phyloP scores from a whole-genome alignment of 2,888 invertebrate species.

The Drosophila birchii region DNA sequence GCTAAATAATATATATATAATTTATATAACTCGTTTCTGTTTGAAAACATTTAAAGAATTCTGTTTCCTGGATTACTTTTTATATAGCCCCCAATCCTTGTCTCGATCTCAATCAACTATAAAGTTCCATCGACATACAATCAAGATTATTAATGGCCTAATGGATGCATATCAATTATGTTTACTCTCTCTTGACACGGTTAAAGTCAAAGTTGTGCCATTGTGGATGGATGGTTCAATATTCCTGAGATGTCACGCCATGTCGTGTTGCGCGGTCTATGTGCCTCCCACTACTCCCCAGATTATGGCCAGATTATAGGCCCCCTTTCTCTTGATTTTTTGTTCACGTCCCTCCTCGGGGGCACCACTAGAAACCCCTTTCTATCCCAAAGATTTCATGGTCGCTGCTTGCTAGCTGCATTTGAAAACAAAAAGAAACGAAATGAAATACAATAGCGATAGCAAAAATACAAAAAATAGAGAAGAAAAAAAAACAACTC shows the following conservation, averaged over 20 bases:
- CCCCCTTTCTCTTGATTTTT: constrained; percentile 19
- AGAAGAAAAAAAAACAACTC: constrained; percentile 22
- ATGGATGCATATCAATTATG: constrained; percentile 48
- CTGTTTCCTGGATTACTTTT: background rate
- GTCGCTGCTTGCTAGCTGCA: constrained; percentile 69
- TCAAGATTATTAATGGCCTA: constrained; percentile 38
- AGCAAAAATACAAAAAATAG: constrained; percentile 3
- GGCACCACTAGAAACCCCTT: constrained; percentile 52
- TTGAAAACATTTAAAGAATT: background rate
- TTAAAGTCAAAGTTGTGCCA: constrained; percentile 30
- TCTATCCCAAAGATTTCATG: constrained; percentile 70
- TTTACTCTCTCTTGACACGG: constrained; percentile 45
- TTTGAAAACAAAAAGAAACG: constrained; percentile 57
- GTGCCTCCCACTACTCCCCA: constrained; percentile 3
- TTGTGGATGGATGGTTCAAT: constrained; percentile 33
- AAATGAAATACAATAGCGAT: constrained; percentile 41
- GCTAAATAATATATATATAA: background rate
- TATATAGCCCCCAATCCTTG: background rate
- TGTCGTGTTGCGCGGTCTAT: constrained; percentile 34
- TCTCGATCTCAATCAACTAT: constrained; percentile 1
- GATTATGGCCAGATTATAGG: constrained; percentile 1
- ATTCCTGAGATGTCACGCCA: constrained; percentile 41
- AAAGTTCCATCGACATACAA: constrained; percentile 18
- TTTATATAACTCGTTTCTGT: background rate
- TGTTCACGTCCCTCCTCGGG: constrained; percentile 11